Conservation (phyloP, 2,797 vertebrate genomes). For the Erithacus rubecula region DNA sequence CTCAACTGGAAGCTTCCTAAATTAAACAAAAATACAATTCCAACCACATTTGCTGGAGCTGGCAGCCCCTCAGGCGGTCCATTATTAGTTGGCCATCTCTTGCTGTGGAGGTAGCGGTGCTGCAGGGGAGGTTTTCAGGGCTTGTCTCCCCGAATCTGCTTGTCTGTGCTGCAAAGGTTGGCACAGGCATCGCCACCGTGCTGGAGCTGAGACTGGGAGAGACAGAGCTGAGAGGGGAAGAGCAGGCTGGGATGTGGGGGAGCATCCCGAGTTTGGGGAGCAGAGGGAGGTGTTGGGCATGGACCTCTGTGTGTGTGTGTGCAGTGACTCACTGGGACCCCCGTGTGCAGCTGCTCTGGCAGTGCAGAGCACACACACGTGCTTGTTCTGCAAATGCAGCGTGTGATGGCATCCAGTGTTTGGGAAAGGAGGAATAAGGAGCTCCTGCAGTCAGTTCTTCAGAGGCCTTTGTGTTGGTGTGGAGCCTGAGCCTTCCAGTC, state of each 20-base stretch:
- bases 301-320: fast-evolving
- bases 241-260: background rate
- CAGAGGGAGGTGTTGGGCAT: background rate
- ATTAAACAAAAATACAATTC: background rate
- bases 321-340: fast-evolving
- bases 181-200: no score
- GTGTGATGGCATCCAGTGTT: fast-evolving
- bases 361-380: no score
- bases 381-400: background rate
- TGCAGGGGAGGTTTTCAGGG: background rate
- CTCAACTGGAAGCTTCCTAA: background rate
- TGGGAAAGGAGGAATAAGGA: background rate
- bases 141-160: background rate
- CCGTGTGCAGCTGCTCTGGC: fast-evolving
- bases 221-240: background rate
- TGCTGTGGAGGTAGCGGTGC: background rate
- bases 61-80: background rate
- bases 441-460: background rate
- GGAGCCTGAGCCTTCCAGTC: background rate
- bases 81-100: background rate
- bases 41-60: background rate
- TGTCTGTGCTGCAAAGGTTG: fast-evolving
- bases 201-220: background rate
- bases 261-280: background rate
- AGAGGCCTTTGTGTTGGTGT: fast-evolving